Conservation (phyloP, 2,888 invertebrate genomes). For the Brachylomia viminalis region DNA sequence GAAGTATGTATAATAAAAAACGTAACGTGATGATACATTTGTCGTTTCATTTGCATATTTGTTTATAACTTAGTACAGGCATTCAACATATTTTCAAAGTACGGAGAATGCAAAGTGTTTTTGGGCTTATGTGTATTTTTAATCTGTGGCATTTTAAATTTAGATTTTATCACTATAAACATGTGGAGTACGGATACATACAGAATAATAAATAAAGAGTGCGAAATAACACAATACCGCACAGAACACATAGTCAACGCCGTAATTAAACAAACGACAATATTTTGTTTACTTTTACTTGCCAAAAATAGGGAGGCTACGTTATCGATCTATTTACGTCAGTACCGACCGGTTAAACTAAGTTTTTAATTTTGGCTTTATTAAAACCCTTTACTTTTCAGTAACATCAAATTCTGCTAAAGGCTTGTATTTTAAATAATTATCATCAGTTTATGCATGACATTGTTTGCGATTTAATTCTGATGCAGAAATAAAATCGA, state of each 20-base stretch:
- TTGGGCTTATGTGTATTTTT: neutral
- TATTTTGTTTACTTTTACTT: neutral
- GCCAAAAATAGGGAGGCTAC: neutral
- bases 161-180: no score
- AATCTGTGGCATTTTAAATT: no score
- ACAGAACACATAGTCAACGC: neutral
- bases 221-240: neutral
- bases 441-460: neutral
- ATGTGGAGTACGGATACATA: no score
- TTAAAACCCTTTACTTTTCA: no score
- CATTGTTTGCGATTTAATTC: neutral
- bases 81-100: neutral
- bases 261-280: neutral
- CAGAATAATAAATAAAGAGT: neutral
- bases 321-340: neutral
- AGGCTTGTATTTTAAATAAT: neutral
- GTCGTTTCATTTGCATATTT: neutral
- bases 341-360: neutral
- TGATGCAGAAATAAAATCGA: neutral
- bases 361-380: neutral
- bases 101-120: neutral
- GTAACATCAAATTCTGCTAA: neutral
- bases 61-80: neutral
- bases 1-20: neutral
- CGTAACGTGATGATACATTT: neutral